Base-by-base conservation (phyloP, 2,797 vertebrate species). In the Spea hammondii region DNA sequence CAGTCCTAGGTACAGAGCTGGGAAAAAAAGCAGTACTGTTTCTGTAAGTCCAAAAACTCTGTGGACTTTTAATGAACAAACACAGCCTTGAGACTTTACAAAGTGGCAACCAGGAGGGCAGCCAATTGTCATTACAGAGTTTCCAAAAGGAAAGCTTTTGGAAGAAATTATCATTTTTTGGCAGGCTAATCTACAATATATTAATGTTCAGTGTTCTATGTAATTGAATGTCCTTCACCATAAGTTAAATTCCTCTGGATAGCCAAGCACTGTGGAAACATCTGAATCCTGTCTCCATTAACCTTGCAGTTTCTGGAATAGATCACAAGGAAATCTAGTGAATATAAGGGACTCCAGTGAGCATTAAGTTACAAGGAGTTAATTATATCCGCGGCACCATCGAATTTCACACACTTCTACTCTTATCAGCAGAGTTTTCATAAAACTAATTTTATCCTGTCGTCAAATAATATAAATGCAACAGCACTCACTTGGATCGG, bases 71-170 rank as follows among this genome's bases (percentile, higher is more conserved):
- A 79, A 79, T 79, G 78, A 79, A 72, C 59, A 74, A 54, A 78
- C 60, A 82, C 65, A 78, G 70, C 80, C 75, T 82, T 82, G 80
- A 82, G 75, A 77, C 50, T 69, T 82, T 69, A 70, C 49, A 72
- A 82, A 74, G 65, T 70, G 62, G 60, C 65, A 77, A 69, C 79
- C 70, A 82, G 80, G 65, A 82, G 80, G 80, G 60, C 70, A 71
- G 80, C 80, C 80, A 82, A 82, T 77, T 82, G 44, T 82, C 70
- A 77, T 74, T 82, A 78, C 75, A 47, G 80, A 82, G 70, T 78
- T 82, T 82, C 75, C 80, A 82, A 77, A 82, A 82, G 57, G 80
- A 78, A 78, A 82, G 80, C 77, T 82, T 77, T 74, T 71, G 70
- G 70, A 82, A 74, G 75, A 82, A 82, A 82, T 82, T 72, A 79